Base-by-base conservation (phyloP, 2,888 invertebrate genomes). In the Heliconius erato region DNA sequence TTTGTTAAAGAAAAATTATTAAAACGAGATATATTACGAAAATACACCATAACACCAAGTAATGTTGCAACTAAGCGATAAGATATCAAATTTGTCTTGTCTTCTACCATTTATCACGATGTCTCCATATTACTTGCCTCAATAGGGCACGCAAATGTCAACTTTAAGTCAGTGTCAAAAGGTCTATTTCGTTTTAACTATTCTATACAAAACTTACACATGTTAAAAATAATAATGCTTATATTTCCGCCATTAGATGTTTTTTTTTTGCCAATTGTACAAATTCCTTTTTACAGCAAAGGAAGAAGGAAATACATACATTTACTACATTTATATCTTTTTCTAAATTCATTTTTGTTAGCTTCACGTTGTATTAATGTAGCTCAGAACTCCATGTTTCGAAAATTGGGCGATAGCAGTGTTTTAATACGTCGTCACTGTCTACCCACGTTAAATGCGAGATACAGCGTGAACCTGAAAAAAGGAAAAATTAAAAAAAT, bases 51-150 rank as follows among this genome's bases (percentile, higher is more conserved):
- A 79, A 68, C 78, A 79, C 81, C 69, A 74, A 82, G 77, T 83
- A 85, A 82, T 83, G 81, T 74, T 81, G 79, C 72, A 80, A 54
- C 80, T 80, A 78, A 67, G 80, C 88, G 91, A 91, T 90, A 90
- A 88, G 91, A 89, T 90, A 91, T 91, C 89, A 92, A 91, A 92
- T 92, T 92, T 92, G 92, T 93, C 92, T 89, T 89, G 89, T 89
- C 89, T 88, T 88, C 83, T 76, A 83, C 88, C 87, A 92, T 93
- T 91, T 92, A 91, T 92, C 91, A 92, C 89, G 86, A 88, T 87
- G 88, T 87, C 84, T 87, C 88, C 89, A 88, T 86, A 82, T 78
- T 81, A 74, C 49, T 78, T 40, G 80, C n/a, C 1, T 40, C 2
- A 71, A 69, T 68, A 59, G 23, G 59, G 19, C 79, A 83, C 65